A percentile compares a stretch with the other conserved stretches of the same genome.
phyloP scores from a whole-genome alignment of 1,140 invertebrate genomes.

The Bacillus rossius region DNA sequence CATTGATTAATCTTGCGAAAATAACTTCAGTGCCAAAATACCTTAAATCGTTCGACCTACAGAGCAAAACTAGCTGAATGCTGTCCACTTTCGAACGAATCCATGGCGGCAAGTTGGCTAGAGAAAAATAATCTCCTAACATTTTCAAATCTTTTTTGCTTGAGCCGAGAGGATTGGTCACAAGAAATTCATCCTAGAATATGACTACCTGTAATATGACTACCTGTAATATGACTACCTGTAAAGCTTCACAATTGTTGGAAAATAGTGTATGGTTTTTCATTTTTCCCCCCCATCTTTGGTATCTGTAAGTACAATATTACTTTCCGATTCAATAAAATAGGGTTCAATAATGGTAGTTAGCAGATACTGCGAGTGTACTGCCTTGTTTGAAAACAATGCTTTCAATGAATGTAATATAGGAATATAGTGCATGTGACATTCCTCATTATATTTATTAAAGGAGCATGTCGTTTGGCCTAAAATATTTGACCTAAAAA shows the following conservation, averaged over 20 bases:
- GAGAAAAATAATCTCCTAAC: conserved; percentile 3
- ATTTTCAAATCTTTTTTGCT: conserved; percentile 1
- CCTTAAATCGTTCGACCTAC: conserved; percentile 2
- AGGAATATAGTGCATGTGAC: not conserved
- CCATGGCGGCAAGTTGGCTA: conserved; percentile 8
- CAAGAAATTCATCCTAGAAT: conserved; percentile 1
- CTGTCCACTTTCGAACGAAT: conserved; percentile 2
- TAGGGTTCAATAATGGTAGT: not conserved
- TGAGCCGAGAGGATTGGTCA: conserved; percentile 4
- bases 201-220: no score
- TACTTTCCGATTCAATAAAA: not conserved
- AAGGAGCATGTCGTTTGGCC: no score
- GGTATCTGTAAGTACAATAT: not conserved
- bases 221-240: no score
- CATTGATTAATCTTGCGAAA: not conserved
- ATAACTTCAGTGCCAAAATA: not conserved
- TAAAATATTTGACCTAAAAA: no score
- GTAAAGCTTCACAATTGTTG: not conserved
- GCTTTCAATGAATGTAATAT: not conserved
- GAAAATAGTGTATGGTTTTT: conserved; percentile 3
- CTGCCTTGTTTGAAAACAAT: not conserved
- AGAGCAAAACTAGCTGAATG: conserved; percentile 9
- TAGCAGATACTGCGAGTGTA: not conserved
- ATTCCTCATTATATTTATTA: not conserved
- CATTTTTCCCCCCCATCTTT: not conserved